These are phyloP conservation scores for Brachypterus glaber DNA, from an alignment of 2,888 invertebrate genomes.

Conservation along the genomic window DNA sequence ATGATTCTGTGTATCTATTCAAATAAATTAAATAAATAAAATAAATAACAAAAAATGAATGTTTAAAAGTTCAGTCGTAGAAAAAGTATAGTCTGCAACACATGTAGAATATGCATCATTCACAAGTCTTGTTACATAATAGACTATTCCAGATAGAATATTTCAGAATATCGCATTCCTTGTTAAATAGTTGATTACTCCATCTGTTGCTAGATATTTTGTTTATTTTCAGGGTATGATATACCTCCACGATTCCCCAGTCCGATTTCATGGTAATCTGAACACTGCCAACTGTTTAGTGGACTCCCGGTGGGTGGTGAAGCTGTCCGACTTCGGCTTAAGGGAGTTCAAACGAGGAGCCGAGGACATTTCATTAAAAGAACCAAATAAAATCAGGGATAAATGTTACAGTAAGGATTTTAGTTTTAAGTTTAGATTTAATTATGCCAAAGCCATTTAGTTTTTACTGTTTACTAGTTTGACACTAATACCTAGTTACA, in stretches of 20 bases:
- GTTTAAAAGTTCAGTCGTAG: too few species aligned
- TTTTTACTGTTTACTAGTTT: too few species aligned
- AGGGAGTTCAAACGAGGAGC: conserved; percentile 75
- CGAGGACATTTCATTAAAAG: conserved; percentile 49
- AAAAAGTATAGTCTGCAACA: too few species aligned
- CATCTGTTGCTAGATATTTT: not conserved
- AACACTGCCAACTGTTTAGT: conserved; percentile 88
- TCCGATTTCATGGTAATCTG: conserved; percentile 78
- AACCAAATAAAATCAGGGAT: conserved; percentile 50
- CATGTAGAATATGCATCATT: too few species aligned
- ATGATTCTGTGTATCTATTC: too few species aligned
- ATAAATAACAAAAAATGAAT: too few species aligned
- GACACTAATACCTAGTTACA: too few species aligned
- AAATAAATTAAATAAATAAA: too few species aligned
- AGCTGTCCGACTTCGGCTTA: conserved; percentile 85
- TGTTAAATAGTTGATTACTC: conserved; percentile 3
- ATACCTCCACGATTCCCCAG: conserved; percentile 79
- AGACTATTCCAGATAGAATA: too few species aligned
- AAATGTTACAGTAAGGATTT: conserved; percentile 61
- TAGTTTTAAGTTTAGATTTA: conserved; percentile 2
- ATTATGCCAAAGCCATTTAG: too few species aligned
- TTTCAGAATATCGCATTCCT: too few species aligned
- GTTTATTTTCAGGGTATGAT: conserved; percentile 65
- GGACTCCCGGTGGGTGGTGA: conserved; percentile 91
- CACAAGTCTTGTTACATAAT: too few species aligned